These are phyloP conservation scores for Harpalus rufipes DNA, from an alignment of 2,888 invertebrate species.

Conservation along the genomic window DNA sequence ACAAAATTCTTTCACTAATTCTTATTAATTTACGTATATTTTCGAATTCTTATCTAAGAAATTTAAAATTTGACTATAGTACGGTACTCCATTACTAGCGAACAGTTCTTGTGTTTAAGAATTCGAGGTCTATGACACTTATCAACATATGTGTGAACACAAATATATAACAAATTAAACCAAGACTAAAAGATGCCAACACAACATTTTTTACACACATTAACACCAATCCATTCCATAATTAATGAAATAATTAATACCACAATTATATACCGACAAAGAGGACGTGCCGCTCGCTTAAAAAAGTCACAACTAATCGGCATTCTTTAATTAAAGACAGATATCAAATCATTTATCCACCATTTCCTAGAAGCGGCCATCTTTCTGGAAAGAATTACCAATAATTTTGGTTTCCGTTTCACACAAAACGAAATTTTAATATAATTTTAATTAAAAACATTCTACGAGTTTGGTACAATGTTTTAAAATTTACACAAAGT, in stretches of 20 bases:
- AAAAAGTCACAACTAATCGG: conserved; percentile 39
- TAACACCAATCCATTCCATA: conserved; percentile 27
- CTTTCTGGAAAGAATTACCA: conserved; percentile 23
- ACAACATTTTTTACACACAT: conserved; percentile 42
- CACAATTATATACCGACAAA: conserved; percentile 57
- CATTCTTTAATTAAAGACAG: conserved; percentile 60
- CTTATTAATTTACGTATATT: too few species aligned
- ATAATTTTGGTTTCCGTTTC: not conserved
- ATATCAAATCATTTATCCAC: conserved; percentile 52
- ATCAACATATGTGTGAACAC: conserved; percentile 21
- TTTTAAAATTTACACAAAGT: too few species aligned
- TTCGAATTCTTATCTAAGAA: too few species aligned
- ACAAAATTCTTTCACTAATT: too few species aligned
- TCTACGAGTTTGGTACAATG: too few species aligned
- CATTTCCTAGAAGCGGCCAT: conserved; percentile 47
- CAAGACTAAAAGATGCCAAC: conserved; percentile 18
- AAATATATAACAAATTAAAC: conserved; percentile 39
- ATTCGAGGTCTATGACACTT: conserved; percentile 40
- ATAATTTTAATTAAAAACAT: not conserved
- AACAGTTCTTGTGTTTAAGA: not conserved
- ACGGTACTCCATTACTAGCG: too few species aligned
- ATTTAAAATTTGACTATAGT: too few species aligned
- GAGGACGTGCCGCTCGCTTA: conserved; percentile 36
- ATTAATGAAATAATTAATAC: conserved; percentile 60
- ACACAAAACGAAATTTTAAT: not conserved